Conservation (phyloP, 2,888 invertebrate species). For the Platycheirus rosarum region DNA sequence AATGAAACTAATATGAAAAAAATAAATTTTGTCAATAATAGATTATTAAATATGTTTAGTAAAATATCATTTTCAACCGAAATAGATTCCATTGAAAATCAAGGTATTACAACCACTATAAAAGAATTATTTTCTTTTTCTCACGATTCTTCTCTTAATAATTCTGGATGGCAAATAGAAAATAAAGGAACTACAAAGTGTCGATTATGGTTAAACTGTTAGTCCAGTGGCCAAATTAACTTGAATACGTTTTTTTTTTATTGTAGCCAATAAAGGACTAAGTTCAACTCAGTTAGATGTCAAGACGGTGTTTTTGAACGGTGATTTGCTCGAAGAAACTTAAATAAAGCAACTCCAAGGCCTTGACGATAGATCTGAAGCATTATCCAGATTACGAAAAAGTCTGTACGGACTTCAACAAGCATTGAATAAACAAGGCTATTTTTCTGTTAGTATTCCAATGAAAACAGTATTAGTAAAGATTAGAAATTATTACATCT, state of each 20-base stretch:
- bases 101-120: conserved; percentile 24
- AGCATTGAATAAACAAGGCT: conserved; percentile 28
- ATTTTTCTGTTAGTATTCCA: conserved; percentile 21
- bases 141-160: conserved; percentile 19
- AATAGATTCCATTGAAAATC: conserved; percentile 40
- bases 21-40: conserved; percentile 25
- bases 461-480: neutral
- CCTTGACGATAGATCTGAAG: no score
- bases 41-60: conserved; percentile 32
- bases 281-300: no score
- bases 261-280: no score
- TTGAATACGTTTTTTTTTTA: no score
- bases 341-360: no score
- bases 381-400: no score
- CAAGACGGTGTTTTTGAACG: no score
- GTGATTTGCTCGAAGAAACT: no score
- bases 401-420: no score
- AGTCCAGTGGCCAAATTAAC: no score
- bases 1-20: conserved; percentile 13
- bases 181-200: conserved; percentile 24
- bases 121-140: conserved; percentile 6
- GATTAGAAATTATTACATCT: neutral
- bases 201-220: no score
- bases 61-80: conserved; percentile 35
- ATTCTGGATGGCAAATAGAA: conserved; percentile 29